Base-by-base conservation (phyloP, 2,113 vertebrate species). In the Sula dactylatra region DNA sequence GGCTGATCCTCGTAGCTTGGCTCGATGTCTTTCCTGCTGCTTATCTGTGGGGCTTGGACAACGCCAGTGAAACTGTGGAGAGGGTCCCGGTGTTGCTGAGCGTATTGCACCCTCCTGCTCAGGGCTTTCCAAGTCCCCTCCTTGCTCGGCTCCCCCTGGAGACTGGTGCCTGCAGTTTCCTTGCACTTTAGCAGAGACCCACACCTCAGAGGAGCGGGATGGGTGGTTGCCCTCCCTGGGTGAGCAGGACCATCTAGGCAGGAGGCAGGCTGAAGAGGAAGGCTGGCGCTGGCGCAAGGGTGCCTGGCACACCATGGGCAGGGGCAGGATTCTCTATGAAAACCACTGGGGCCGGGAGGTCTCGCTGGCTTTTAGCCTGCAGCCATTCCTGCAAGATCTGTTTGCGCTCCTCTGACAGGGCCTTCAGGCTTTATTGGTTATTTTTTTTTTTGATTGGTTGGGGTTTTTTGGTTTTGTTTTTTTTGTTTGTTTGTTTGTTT, bases 251-350 rank as follows among this genome's bases (percentile, higher is more conserved):
- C 1, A 0, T 42, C 56, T 36, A 29, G 49, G 52, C 6, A 3
- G 44, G 54, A 87, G 69, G 52, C 67, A 81, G 58, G 44, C 45
- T 50, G 64, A 61, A 73, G 64, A 38, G 54, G 36, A 73, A 56
- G 26, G 50, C 67, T 76, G 32, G 50, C 10, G 19, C 42, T 4
- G 0, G 76, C 32, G 10, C 52, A 13, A 27, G 13, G 20, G 20
- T 55, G 40, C 34, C 52, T 69, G n/a, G 55, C 1, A 4, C 7
- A 18, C 32, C 1, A 1, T 0, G 8, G n/a, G 36, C 49, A 76
- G 19, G 9, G 40, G 40, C 47, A 74, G 21, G 42, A 44, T 70
- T 85, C 50, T n/a, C 32, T 22, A 1, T 1, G 6, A 70, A 85
- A 91, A 40, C 19, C 21, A 1, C 38, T 22, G 56, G 16, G 38